phyloP scores from a whole-genome alignment of 1,140 invertebrate genomes.

The Ceratoteleas bidentatus region DNA sequence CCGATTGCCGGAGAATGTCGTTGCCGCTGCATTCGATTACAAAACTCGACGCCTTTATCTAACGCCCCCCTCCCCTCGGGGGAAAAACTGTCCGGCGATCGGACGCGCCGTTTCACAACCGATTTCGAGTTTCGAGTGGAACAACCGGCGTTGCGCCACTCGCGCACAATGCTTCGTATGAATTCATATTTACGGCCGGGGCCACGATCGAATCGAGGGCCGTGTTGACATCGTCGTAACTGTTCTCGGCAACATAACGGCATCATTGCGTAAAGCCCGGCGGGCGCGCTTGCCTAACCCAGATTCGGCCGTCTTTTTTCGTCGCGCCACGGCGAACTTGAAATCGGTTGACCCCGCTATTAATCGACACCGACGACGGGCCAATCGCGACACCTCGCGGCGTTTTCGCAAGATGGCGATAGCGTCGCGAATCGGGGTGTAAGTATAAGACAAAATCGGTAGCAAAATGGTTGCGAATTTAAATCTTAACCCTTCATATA shows the following conservation, averaged over 20 bases:
- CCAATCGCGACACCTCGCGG: too few relatives aligned
- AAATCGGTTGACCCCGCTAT: conserved; percentile 41
- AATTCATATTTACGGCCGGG: conserved; percentile 49
- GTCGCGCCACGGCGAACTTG: conserved; percentile 42
- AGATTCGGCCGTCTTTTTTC: conserved; percentile 41
- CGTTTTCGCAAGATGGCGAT: too few relatives aligned
- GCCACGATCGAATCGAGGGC: conserved; percentile 33
- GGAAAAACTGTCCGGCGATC: too few relatives aligned
- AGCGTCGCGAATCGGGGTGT: too few relatives aligned
- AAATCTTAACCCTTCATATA: too few relatives aligned
- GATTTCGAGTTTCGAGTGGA: conserved; percentile 17
- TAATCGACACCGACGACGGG: too few relatives aligned
- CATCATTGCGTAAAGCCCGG: conserved; percentile 46
- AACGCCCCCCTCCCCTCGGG: too few relatives aligned
- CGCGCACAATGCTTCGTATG: conserved; percentile 37
- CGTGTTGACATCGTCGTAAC: conserved; percentile 49
- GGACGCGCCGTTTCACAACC: conserved; percentile 1
- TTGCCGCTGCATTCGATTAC: too few relatives aligned
- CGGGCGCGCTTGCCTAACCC: conserved; percentile 39
- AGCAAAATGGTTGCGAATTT: too few relatives aligned
- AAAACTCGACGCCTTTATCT: too few relatives aligned
- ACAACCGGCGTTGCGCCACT: conserved; percentile 14
- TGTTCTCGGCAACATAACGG: conserved; percentile 58
- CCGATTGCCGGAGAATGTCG: too few relatives aligned
- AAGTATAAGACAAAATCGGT: too few relatives aligned